Conservation (phyloP, 2,888 invertebrate genomes). For the Orgyia antiqua region DNA sequence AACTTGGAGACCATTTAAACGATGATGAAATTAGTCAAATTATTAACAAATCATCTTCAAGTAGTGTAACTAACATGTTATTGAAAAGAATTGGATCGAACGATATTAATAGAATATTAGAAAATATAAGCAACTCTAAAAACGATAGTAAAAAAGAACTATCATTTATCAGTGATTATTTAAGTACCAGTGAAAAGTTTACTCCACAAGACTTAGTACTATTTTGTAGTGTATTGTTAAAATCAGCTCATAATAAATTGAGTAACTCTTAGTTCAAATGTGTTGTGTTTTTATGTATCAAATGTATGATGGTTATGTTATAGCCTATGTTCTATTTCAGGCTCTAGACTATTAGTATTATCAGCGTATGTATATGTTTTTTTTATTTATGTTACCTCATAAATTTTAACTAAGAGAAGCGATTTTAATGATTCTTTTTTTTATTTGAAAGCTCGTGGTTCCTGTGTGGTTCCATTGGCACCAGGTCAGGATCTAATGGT, state of each 20-base stretch:
- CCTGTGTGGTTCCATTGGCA: no score
- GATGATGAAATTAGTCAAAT: constrained; percentile 34
- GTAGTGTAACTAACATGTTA: constrained; percentile 29
- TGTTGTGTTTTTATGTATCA: no score
- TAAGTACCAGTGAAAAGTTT: constrained; percentile 36
- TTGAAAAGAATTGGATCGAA: constrained; percentile 35
- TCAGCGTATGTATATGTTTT: no score
- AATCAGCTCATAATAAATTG: constrained; percentile 40
- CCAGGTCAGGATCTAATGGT: no score
- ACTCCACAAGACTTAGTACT: constrained; percentile 42
- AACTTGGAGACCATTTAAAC: constrained; percentile 37
- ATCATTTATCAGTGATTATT: constrained; percentile 38
- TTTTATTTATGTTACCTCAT: no score
- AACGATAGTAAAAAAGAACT: constrained; percentile 28
- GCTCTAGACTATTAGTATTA: no score
- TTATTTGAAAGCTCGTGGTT: no score
- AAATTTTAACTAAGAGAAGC: no score
- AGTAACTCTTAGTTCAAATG: no score
- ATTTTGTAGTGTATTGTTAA: constrained; percentile 50
- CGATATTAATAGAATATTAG: constrained; percentile 35
- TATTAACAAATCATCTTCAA: constrained; percentile 36
- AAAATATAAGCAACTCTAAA: constrained; percentile 20
- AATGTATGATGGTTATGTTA: no score
- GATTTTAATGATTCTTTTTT: no score
- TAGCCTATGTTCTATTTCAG: no score